Conservation (phyloP, 2,113 vertebrate species). For the Monopterus albus region DNA sequence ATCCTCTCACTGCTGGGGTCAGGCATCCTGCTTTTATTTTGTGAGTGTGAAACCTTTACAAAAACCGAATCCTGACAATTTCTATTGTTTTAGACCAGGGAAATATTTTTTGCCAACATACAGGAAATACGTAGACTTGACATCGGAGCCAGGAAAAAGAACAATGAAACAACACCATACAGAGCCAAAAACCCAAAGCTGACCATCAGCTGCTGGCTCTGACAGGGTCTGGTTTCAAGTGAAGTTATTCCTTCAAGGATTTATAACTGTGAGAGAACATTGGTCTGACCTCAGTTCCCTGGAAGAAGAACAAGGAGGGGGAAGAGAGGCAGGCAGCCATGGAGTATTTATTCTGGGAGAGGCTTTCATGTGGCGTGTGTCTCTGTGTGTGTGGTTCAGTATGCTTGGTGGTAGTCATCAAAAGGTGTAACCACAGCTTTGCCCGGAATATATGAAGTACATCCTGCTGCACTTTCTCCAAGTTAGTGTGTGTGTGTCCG, state of each 20-base stretch:
- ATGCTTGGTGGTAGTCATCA: slow-evolving; percentile 58
- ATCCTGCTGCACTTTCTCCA: slow-evolving; percentile 63
- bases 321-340: slow-evolving; percentile 25
- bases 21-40: no score
- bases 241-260: slow-evolving; percentile 50
- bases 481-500: neutral
- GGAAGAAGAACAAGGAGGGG: slow-evolving; percentile 37
- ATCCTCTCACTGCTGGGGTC: no score
- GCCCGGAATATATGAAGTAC: slow-evolving; percentile 62
- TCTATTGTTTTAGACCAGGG: slow-evolving; percentile 10
- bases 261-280: slow-evolving; percentile 19
- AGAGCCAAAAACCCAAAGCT: neutral
- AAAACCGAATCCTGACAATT: neutral
- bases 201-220: slow-evolving; percentile 37
- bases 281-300: slow-evolving; percentile 57
- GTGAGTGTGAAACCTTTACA: no score
- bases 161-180: slow-evolving; percentile 26
- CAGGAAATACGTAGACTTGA: slow-evolving; percentile 20
- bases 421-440: slow-evolving; percentile 61
- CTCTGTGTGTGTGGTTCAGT: slow-evolving; percentile 23
- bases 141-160: slow-evolving; percentile 8
- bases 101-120: neutral
- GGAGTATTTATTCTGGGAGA: slow-evolving; percentile 60
- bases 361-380: slow-evolving; percentile 59
- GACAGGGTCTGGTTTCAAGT: slow-evolving; percentile 36